Conservation (phyloP, 2,888 invertebrate species). For the Epistrophe eligans region DNA sequence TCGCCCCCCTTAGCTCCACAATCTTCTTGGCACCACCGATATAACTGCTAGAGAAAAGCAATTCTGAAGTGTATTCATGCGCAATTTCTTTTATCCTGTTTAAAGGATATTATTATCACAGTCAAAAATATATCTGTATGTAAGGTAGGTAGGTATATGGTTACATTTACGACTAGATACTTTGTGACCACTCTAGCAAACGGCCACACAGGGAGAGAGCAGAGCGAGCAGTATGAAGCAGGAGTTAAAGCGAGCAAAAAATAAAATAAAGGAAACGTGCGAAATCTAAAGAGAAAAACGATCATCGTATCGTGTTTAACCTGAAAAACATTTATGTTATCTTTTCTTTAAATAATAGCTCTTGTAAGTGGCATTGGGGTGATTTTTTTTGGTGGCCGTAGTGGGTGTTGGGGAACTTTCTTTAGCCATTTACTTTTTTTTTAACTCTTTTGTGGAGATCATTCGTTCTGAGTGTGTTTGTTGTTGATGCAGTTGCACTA, state of each 20-base stretch:
- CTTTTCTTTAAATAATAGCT: constrained; percentile 73
- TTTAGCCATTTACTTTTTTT: not conserved
- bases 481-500: not conserved
- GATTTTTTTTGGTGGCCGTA: not conserved
- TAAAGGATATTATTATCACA: constrained; percentile 79
- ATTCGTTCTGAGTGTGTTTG: constrained; percentile 7
- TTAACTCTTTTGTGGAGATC: constrained; percentile 24
- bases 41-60: constrained; percentile 66
- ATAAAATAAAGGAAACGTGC: constrained; percentile 68
- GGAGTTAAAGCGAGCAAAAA: constrained; percentile 25
- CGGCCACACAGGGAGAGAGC: constrained; percentile 63
- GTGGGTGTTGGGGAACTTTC: constrained; percentile 33
- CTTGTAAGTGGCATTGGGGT: constrained; percentile 52
- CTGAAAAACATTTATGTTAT: constrained; percentile 76
- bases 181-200: constrained; percentile 69
- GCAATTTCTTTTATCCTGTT: constrained; percentile 84
- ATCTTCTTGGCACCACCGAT: not conserved
- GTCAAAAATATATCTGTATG: constrained; percentile 11
- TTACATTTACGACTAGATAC: constrained; percentile 20
- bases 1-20: constrained; percentile 13
- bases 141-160: not conserved
- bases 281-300: constrained; percentile 75
- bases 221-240: constrained; percentile 6
- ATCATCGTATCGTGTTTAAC: constrained; percentile 76
- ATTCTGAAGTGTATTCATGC: constrained; percentile 84